Percentiles rank a stretch among this genome's conserved stretches.
Evolutionary conservation across 92 coral and sea anemone genomes (phyloP).

Genomic region (Actinernus sp.): DNA sequence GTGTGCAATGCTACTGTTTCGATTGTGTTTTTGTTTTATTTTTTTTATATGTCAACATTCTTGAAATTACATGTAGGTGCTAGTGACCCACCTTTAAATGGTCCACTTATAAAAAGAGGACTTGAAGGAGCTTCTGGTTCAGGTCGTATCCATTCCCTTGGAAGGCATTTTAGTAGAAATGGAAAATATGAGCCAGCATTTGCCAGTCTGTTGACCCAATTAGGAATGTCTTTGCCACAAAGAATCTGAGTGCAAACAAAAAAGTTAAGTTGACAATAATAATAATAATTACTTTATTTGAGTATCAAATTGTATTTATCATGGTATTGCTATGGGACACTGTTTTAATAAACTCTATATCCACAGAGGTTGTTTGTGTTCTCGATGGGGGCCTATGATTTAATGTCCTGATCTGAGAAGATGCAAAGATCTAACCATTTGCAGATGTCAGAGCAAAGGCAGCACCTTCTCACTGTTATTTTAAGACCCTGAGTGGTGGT

Average conservation of each 20-base stretch:
- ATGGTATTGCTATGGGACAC: neutral
- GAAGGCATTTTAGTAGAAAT: constrained; percentile 88
- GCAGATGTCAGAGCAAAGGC: too few relatives aligned
- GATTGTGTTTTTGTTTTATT: too few relatives aligned
- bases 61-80: too few relatives aligned
- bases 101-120: constrained; percentile 57
- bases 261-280: neutral
- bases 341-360: too few relatives aligned
- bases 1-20: constrained; percentile 21
- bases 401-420: too few relatives aligned
- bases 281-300: neutral
- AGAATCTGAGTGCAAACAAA: constrained; percentile 52
- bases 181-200: constrained; percentile 93
- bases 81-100: constrained; percentile 78
- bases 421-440: too few relatives aligned
- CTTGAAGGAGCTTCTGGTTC: constrained; percentile 73
- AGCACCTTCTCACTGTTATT: too few relatives aligned
- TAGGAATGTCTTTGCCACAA: constrained; percentile 92
- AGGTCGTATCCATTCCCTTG: constrained; percentile 96
- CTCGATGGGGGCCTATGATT: too few relatives aligned
- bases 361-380: too few relatives aligned
- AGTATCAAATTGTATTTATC: neutral
- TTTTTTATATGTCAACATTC: too few relatives aligned
- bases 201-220: constrained; percentile 96
- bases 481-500: too few relatives aligned